phyloP scores from a whole-genome alignment of 30 jellyfish, hydroid and myxozoan species.

The Cassiopea xamachana region DNA sequence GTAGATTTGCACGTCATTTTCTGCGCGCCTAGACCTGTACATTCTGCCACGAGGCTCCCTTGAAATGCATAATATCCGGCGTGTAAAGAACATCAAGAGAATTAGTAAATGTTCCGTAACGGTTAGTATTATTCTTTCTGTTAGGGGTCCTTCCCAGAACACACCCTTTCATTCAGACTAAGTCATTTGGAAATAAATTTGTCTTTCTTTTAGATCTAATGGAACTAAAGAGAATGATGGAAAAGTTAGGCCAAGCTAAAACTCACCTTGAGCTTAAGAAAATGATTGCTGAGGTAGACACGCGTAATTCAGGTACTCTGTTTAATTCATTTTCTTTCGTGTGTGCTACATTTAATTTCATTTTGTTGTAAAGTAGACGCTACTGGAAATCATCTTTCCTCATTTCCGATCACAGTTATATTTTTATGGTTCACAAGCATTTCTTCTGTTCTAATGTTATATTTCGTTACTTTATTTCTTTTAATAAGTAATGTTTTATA shows the following conservation, averaged over 20 bases:
- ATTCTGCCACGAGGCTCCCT: too few relatives aligned
- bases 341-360: neutral
- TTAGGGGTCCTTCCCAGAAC: too few relatives aligned
- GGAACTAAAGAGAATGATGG: slow-evolving; percentile 98
- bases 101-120: too few relatives aligned
- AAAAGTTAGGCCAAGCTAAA: slow-evolving; percentile 95
- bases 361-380: neutral
- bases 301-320: slow-evolving; percentile 82
- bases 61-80: too few relatives aligned
- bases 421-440: neutral
- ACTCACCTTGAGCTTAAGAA: slow-evolving; percentile 94
- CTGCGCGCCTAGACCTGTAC: too few relatives aligned
- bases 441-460: neutral
- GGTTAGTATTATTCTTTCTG: too few relatives aligned
- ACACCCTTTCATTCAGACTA: too few relatives aligned
- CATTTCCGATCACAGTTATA: neutral
- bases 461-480: too few relatives aligned
- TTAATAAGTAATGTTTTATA: neutral
- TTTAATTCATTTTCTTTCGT: neutral
- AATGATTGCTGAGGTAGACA: slow-evolving; percentile 95
- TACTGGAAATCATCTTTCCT: neutral
- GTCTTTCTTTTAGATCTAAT: slow-evolving; percentile 64
- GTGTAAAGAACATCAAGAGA: too few relatives aligned
- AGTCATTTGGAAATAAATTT: too few relatives aligned
- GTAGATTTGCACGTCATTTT: too few relatives aligned